Base-by-base conservation (phyloP, 2,888 invertebrate genomes). In the Lithodes maja region DNA sequence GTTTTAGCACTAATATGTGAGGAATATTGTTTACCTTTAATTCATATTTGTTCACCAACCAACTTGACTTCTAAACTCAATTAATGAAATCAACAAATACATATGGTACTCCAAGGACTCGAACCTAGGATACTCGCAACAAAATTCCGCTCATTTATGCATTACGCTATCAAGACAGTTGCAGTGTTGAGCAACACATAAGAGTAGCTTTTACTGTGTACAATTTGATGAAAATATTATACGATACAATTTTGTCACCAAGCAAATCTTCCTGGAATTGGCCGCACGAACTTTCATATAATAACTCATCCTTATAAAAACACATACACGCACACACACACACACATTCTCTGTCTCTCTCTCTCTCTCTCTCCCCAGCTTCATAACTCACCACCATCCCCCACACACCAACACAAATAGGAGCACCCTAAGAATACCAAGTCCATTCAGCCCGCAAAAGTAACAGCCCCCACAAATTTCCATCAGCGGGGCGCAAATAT, bases 261-360 rank as follows among this genome's bases (percentile, higher is more conserved):
- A 61, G 61, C 12, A 61, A 61, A 61, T 7, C 7, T 74, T 3
- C n/a, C 74, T 74, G 3, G 15, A 7, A 17, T n/a, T 74, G 12
- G 5, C 74, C n/a, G 3, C 3, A 61, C 74, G 5, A 7, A 17
- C 74, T 12, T n/a, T 12, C 74, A 17, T 3, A 17, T n/a, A 17
- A 7, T 1, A 7, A 17, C 12, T 15, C 74, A 74, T n/a, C 5
- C 74, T 15, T n/a, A 74, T n/a, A 74, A 7, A 74, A 7, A 74
- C 74, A 74, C 74, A 74, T n/a, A 74, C 74, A 74, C 74, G n/a
- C 74, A 74, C 74, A 74, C 74, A 74, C 74, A 74, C 33, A 74
- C 74, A 74, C 74, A 74, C 33, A 33, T 33, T 33, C 33, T 33
- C 33, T 33, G 33, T 33, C 33, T 33, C 33, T 33, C 33, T 33